Percentiles rank a stretch among this genome's conserved stretches.
Evolutionary conservation across 1,140 invertebrate genomes (phyloP).

Genomic region (Melipona quadrifasciata): DNA sequence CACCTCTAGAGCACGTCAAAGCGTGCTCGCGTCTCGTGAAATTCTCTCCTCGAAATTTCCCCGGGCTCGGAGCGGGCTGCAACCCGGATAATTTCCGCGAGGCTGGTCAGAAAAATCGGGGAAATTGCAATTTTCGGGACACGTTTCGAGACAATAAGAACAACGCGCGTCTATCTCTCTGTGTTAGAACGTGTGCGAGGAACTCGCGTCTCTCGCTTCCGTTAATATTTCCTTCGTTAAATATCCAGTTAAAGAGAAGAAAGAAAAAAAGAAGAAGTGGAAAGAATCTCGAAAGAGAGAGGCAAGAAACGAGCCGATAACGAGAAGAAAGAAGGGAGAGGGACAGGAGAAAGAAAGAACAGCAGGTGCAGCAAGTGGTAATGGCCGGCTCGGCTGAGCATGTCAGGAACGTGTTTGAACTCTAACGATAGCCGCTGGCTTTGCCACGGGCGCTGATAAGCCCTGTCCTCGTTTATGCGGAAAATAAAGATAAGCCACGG

Average conservation of each 20-base stretch:
- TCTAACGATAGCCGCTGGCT: conserved; percentile 60
- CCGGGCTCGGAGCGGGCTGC: not conserved
- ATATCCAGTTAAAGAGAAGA: too few species aligned
- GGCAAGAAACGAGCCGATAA: conserved; percentile 25
- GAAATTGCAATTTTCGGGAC: not conserved
- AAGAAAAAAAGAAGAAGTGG: not conserved
- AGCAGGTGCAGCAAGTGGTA: conserved; percentile 50
- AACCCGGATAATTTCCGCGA: not conserved
- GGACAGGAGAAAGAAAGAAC: not conserved
- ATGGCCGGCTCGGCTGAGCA: conserved; percentile 41
- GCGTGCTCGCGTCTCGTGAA: not conserved
- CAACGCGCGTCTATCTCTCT: too few species aligned
- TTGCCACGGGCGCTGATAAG: conserved; percentile 45
- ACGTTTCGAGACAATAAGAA: not conserved
- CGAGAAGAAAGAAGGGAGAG: conserved; percentile 30
- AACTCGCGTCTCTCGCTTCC: not conserved
- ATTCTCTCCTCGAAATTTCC: not conserved
- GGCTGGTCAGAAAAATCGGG: not conserved
- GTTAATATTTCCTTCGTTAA: too few species aligned
- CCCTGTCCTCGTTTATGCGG: conserved; percentile 44
- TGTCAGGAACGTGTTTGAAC: conserved; percentile 47
- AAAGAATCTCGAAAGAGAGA: not conserved
- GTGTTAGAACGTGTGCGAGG: too few species aligned
- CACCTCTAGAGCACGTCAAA: not conserved
- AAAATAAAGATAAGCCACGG: conserved; percentile 57